Evolutionary conservation across 2,113 vertebrate genomes (phyloP).

Genomic region (Panthera tigris): DNA sequence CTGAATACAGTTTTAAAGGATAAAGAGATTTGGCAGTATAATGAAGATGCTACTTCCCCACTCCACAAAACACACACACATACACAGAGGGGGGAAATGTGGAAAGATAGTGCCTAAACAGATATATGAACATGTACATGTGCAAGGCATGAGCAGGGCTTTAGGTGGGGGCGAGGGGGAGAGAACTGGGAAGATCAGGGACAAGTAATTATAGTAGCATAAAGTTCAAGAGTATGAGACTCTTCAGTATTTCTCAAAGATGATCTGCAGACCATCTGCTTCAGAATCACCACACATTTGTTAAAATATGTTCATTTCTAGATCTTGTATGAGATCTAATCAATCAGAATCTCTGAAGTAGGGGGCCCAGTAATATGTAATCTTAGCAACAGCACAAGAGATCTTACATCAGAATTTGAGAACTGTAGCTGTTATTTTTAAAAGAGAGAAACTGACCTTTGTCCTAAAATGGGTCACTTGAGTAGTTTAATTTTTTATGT

Average conservation of each 20-base stretch:
- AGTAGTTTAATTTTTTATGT: not conserved
- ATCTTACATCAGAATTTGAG: not conserved
- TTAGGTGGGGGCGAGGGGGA: not conserved
- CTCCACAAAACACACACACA: not conserved
- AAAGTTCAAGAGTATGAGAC: not conserved
- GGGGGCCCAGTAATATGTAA: not conserved
- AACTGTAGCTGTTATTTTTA: not conserved
- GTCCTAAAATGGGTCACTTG: not conserved
- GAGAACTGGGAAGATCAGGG: not conserved
- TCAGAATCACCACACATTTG: not conserved
- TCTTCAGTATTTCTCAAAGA: not conserved
- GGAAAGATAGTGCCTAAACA: not conserved
- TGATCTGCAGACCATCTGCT: not conserved
- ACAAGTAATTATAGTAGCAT: not conserved
- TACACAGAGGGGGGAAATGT: not conserved
- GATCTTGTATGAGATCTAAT: not conserved
- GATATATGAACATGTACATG: not conserved
- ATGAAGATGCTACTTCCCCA: not conserved
- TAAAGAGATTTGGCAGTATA: not conserved
- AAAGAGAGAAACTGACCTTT: not conserved
- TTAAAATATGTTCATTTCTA: not conserved
- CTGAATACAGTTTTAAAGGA: conserved; percentile 5
- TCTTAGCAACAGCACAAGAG: not conserved
- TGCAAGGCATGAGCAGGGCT: not conserved
- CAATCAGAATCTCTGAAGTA: not conserved